Base-by-base conservation (phyloP, 2,797 vertebrate genomes). In the Alca torda region DNA sequence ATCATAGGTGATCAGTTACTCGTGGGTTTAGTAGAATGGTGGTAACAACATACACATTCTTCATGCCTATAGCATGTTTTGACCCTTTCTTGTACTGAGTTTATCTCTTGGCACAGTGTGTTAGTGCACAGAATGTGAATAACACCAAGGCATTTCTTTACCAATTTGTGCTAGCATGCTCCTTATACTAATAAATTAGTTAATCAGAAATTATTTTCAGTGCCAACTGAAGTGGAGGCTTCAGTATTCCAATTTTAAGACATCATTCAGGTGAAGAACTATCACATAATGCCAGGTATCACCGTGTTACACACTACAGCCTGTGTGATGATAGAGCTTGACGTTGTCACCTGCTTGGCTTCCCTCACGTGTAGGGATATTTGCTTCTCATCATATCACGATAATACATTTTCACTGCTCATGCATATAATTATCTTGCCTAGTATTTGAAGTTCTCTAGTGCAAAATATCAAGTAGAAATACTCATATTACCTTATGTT, bases 11-110 rank as follows among this genome's bases (percentile, higher is more conserved):
- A 30, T 77, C 26, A 16, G 20, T n/a, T 81, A 31, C 26, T 78
- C 1, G 0, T 8, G 16, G 39, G 28, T 80, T 68, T 61, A 21
- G 33, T n/a, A 19, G 33, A 60, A 50, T 0, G 2, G 1, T 43
- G 53, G 14, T 43, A 73, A 25, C 5, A 48, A 37, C 8, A 8
- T 8, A 24, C 0, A 0, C 6, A 7, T 60, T 86, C 25, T 64
- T 75, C 30, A 8, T 46, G n/a, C 35, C 67, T n/a, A 0, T 15
- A n/a, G 16, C 28, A 28, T 4, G 0, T 67, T 70, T 96, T 75
- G 19, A 21, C 23, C 25, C 41, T 4, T 54, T 65, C 39, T 80
- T 45, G 28, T 60, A 20, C 9, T 6, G 20, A 46, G 9, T 7
- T 13, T 53, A 9, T 51, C 63, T 57, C 73, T 61, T 1, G 4